Base-by-base conservation (phyloP, 2,113 vertebrate genomes). In the Clinocottus analis region DNA sequence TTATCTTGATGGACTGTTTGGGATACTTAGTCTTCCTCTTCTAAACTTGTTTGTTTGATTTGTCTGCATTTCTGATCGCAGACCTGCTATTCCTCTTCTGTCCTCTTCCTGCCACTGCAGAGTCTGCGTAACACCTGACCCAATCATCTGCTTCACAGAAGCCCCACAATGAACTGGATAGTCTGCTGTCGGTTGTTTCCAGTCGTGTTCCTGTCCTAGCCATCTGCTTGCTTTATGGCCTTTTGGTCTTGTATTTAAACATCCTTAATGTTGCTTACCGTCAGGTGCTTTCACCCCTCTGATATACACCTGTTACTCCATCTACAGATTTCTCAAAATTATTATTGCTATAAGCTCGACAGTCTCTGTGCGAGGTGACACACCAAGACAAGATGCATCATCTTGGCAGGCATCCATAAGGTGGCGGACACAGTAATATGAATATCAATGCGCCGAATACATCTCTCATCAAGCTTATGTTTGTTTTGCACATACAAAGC, bases 401-500 rank as follows among this genome's bases (percentile, higher is more conserved):
- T 27, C 45, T 13, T 63, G 47, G 29, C 47, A 70, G 11, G 19
- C 55, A 1, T 68, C 53, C 55, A 41, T 25, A 2, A 35, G 41
- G 37, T 35, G 39, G 9, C 13, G 3, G 25, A 33, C 13, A 7
- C 49, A 12, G 19, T 27, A 19, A 72, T 61, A 39, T 7, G 4
- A 58, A 31, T 29, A 23, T 14, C 23, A 8, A 47, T 39, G 33
- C 4, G 10, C 67, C 65, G 35, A 71, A 53, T 13, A 31, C 16
- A 58, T 75, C 21, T 0, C 21, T 72, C 1, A 9, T 16, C 23
- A 56, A 43, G 56, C 41, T 56, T 72, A 25, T 72, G 33, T 66
- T 71, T 51, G 25, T 72, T 82, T 64, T 17, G 72, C 37, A 75
- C 9, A 10, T 17, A 45, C 31, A 58, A 62, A 56, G 39, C 27